Percentiles rank a stretch among this genome's conserved stretches.
Conservation (phyloP, 2,888 invertebrate genomes). For the Rhaphigaster nebulosa region DNA sequence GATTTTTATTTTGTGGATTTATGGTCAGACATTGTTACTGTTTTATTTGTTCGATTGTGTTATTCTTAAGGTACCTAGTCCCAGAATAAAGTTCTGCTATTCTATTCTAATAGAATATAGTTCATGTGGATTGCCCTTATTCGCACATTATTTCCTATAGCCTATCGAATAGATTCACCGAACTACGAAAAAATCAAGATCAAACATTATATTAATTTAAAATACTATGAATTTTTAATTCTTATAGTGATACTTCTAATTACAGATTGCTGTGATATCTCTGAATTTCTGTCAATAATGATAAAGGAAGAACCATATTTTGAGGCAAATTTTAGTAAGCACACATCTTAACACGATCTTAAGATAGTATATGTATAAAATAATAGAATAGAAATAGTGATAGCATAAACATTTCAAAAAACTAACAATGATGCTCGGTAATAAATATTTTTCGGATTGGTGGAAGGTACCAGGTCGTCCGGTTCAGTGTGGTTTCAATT, state of each 20-base stretch:
- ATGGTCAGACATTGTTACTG: too few species aligned
- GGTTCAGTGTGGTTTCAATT: too few species aligned
- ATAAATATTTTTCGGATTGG: too few species aligned
- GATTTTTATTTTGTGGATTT: too few species aligned
- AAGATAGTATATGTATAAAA: slow-evolving; percentile 49
- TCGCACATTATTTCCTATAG: not conserved
- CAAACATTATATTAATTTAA: not conserved
- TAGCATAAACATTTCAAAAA: too few species aligned
- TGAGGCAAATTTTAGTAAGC: slow-evolving; percentile 1
- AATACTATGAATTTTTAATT: not conserved
- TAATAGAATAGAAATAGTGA: too few species aligned
- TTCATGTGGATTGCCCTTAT: not conserved
- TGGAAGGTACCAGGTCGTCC: too few species aligned
- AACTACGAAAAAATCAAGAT: not conserved
- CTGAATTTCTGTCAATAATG: slow-evolving; percentile 8
- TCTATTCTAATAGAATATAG: not conserved
- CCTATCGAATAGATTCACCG: not conserved
- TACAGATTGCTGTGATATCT: slow-evolving; percentile 22
- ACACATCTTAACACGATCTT: not conserved
- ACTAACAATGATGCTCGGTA: too few species aligned
- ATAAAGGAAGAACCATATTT: slow-evolving; percentile 8
- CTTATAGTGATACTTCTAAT: not conserved
- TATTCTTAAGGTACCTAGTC: too few species aligned
- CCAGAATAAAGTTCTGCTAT: too few species aligned
- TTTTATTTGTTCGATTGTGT: too few species aligned